phyloP scores from a whole-genome alignment of 2,888 invertebrate species.

The Oscheius sp. region DNA sequence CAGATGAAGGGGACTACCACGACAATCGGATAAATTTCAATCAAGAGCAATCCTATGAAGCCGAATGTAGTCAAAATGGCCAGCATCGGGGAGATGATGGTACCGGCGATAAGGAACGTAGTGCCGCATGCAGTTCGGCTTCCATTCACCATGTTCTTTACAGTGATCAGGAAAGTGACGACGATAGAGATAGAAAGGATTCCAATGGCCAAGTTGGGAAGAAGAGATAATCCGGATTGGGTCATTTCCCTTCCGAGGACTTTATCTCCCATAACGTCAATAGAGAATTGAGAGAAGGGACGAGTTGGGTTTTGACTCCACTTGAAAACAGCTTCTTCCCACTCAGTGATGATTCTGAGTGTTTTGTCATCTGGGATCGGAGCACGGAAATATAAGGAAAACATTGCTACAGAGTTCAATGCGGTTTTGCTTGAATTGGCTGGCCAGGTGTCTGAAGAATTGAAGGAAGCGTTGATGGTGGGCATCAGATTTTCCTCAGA shows the following conservation, averaged over 20 bases:
- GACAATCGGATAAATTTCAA: constrained; percentile 38
- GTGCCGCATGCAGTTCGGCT: constrained; percentile 8
- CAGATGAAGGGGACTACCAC: constrained; percentile 41
- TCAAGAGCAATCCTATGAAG: constrained; percentile 28
- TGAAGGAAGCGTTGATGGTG: constrained; percentile 20
- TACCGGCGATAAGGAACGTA: constrained; percentile 10
- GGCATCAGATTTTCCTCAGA: not conserved
- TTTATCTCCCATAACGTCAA: constrained; percentile 43
- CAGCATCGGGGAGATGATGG: constrained; percentile 33
- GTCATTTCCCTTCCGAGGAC: constrained; percentile 38
- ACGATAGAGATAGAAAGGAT: too few relatives aligned
- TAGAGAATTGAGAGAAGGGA: constrained; percentile 21
- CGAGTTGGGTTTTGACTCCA: constrained; percentile 19
- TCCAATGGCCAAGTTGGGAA: constrained; percentile 30
- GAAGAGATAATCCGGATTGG: constrained; percentile 34
- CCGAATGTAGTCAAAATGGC: constrained; percentile 41
- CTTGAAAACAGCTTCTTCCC: constrained; percentile 36
- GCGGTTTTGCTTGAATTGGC: constrained; percentile 25
- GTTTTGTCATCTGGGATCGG: constrained; percentile 27
- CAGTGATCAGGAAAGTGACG: constrained; percentile 33
- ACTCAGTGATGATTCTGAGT: constrained; percentile 29
- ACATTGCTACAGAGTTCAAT: not conserved
- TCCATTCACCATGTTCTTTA: constrained; percentile 17
- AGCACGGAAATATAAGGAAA: constrained; percentile 32
- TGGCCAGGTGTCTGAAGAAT: constrained; percentile 13